A percentile compares a stretch with the other conserved stretches of the same genome.
phyloP scores from a whole-genome alignment of 2,888 invertebrate genomes.

The Lutraria lutraria region DNA sequence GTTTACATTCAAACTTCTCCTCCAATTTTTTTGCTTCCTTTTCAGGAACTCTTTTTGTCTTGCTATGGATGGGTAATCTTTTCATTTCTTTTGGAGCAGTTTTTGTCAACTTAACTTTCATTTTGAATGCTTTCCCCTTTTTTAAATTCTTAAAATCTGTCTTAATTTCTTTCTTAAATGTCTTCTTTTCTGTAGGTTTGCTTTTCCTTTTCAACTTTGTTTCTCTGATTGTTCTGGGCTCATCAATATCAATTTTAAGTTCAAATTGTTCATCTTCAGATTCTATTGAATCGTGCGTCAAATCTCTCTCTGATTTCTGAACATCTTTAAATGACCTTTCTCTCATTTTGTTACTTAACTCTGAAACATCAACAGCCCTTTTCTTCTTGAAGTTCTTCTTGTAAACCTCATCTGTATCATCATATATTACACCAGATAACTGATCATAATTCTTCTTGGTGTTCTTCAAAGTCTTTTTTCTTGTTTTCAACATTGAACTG shows the following conservation, averaged over 20 bases:
- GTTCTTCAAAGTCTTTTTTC: not conserved
- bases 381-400: not conserved
- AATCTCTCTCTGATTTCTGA: not conserved
- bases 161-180: not conserved
- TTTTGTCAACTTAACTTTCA: not conserved
- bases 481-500: not conserved
- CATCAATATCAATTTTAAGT: not conserved
- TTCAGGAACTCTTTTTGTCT: not conserved
- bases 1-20: slow-evolving; percentile 39
- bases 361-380: not conserved
- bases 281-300: not conserved
- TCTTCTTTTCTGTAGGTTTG: not conserved
- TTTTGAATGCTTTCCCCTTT: slow-evolving; percentile 19
- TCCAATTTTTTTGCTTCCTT: not conserved
- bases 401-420: not conserved
- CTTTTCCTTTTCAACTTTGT: not conserved
- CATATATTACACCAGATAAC: not conserved
- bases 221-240: not conserved
- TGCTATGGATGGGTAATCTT: not conserved
- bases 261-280: not conserved
- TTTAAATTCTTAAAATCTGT: not conserved
- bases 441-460: not conserved
- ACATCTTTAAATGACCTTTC: not conserved
- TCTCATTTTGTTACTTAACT: not conserved
- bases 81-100: not conserved